Percentiles rank a stretch among this genome's conserved stretches.
Evolutionary conservation across 2,797 vertebrate genomes (phyloP).

Genomic region (Ctenosaura bakeri): DNA sequence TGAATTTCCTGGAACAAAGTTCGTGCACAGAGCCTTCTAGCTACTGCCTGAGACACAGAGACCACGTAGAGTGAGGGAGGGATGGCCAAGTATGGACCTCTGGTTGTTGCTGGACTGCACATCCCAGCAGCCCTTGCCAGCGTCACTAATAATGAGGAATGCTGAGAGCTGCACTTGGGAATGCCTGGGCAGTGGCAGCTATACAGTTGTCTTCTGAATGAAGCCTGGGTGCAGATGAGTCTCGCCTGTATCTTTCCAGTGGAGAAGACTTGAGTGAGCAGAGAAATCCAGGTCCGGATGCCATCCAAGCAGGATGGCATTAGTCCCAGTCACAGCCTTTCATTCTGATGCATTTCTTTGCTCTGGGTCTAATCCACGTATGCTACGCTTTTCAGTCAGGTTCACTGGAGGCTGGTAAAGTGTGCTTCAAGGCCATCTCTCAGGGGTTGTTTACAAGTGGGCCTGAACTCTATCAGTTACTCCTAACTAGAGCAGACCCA

Average conservation of each 20-base stretch:
- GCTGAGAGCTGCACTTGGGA: neutral
- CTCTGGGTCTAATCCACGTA: neutral
- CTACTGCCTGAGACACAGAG: fast-evolving
- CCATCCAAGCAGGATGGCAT: neutral
- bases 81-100: neutral
- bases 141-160: neutral
- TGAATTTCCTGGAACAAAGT: fast-evolving
- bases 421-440: too few relatives aligned
- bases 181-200: neutral
- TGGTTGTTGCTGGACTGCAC: neutral
- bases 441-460: too few relatives aligned
- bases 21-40: neutral
- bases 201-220: neutral
- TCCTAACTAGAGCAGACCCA: too few relatives aligned
- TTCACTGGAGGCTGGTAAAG: too few relatives aligned
- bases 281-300: neutral
- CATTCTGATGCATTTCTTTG: neutral
- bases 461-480: too few relatives aligned
- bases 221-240: neutral
- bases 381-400: neutral
- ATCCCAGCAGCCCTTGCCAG: too few relatives aligned
- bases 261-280: neutral
- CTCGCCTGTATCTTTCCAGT: neutral
- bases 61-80: neutral
- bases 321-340: neutral